Base-by-base conservation (phyloP, 2,888 invertebrate genomes). In the Mamestra brassicae region DNA sequence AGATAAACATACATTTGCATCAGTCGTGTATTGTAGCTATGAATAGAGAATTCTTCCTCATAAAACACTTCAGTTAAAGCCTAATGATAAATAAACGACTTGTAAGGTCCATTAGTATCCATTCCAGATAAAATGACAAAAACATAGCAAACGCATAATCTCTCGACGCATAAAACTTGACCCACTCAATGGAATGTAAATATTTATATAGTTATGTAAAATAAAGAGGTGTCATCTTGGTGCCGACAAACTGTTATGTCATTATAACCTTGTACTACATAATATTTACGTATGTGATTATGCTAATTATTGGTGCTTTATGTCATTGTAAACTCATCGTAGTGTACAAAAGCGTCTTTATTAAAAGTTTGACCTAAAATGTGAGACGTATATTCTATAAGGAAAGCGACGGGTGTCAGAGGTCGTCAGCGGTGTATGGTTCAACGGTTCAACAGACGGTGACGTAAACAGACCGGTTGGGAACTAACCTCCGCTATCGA, bases 391-490 rank as follows among this genome's bases (percentile, higher is more conserved):
- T 84, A 80, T 86, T 89, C 85, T 82, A 80, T 89, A 89, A 91
- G 89, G 92, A 93, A 93, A 93, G 90, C 88, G 89, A 89, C 77
- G 88, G 87, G 90, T 91, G 93, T 92, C 94, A 89, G 90, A 93
- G 95, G 94, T 95, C 93, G 93, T 52, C 86, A 54, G 86, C 89
- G 89, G 76, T 86, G 90, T 86, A 83, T 88, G 89, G 92, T 93
- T 93, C 93, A 92, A 91, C 88, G 89, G 92, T 93, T 93, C 93
- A 92, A 92, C 89, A 92, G 76, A 89, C 92, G 90, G 86, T 95
- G 94, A 94, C 88, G 94, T 93, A 95, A 95, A 80, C 63, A 68
- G 83, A 91, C 93, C 89, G 90, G 92, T 92, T 90, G 79, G 80
- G 86, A 88, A 80, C 80, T 77, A 79, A 87, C 81, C 86, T 88